phyloP scores from a whole-genome alignment of 2,888 invertebrate genomes.

The Gastrophysa polygoni region DNA sequence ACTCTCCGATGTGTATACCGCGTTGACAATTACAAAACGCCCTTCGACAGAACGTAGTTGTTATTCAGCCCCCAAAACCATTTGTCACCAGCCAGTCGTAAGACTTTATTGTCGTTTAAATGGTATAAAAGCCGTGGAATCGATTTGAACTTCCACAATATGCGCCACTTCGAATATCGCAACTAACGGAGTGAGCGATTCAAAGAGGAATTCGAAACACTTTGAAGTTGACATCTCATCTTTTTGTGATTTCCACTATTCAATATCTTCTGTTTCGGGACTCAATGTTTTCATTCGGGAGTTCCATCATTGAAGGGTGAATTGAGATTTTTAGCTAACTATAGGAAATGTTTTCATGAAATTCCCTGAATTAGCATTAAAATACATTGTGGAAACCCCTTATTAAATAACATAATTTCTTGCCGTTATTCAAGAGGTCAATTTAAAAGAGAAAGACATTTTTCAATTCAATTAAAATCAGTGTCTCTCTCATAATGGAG shows the following conservation, averaged over 20 bases:
- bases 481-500: too few species aligned
- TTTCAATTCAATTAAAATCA: too few species aligned
- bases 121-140: conserved; percentile 37
- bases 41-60: conserved; percentile 38
- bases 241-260: neutral
- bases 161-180: conserved; percentile 28
- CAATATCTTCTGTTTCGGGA: neutral
- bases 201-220: conserved; percentile 19
- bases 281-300: conserved; percentile 8
- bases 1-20: conserved; percentile 28
- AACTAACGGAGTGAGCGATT: conserved; percentile 21
- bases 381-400: too few species aligned
- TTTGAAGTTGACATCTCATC: conserved; percentile 2
- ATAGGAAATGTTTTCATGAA: too few species aligned
- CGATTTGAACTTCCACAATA: conserved; percentile 35
- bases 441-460: too few species aligned
- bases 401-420: too few species aligned
- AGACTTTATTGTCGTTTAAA: conserved; percentile 40
- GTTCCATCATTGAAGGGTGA: too few species aligned
- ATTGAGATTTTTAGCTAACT: too few species aligned
- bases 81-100: conserved; percentile 44
- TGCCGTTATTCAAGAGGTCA: too few species aligned
- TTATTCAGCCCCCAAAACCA: conserved; percentile 43
- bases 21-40: conserved; percentile 41
- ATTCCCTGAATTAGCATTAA: too few species aligned